phyloP scores from a whole-genome alignment of 2,797 vertebrate species.

The Periparus ater region DNA sequence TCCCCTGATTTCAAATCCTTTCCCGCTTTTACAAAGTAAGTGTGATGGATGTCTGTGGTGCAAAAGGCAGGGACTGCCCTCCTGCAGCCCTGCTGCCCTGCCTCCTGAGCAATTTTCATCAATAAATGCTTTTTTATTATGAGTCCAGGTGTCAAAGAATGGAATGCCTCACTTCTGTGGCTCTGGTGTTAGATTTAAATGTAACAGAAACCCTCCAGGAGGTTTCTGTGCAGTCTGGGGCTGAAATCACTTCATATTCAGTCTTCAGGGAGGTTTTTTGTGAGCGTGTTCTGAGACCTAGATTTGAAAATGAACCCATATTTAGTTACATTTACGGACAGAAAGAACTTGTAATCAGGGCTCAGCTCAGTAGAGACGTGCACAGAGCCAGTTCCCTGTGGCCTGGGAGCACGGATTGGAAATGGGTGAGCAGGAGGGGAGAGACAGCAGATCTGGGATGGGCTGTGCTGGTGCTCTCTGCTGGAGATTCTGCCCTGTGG shows the following conservation, averaged over 20 bases:
- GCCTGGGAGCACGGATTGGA: background rate
- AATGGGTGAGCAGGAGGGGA: background rate
- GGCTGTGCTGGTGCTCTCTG: background rate
- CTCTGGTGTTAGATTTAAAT: background rate
- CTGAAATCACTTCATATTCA: background rate
- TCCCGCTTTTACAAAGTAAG: slow-evolving; percentile 89
- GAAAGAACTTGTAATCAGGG: background rate
- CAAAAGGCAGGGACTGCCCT: background rate
- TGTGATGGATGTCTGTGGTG: slow-evolving; percentile 33
- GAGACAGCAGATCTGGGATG: background rate
- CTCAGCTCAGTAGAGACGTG: background rate
- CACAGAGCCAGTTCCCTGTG: background rate
- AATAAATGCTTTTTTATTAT: background rate
- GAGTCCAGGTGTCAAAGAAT: background rate
- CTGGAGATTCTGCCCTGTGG: background rate
- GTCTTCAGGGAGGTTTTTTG: background rate
- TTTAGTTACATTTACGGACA: background rate
- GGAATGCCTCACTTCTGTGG: background rate
- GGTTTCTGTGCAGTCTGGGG: background rate
- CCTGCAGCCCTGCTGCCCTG: background rate
- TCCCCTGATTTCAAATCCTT: slow-evolving; percentile 87
- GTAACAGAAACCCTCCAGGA: background rate
- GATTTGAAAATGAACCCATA: background rate
- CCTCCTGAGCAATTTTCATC: background rate
- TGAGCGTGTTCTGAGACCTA: background rate